A percentile compares a stretch with the other conserved stretches of the same genome.
Evolutionary conservation across 2,113 vertebrate genomes (phyloP).

Genomic region (Pipra filicauda): DNA sequence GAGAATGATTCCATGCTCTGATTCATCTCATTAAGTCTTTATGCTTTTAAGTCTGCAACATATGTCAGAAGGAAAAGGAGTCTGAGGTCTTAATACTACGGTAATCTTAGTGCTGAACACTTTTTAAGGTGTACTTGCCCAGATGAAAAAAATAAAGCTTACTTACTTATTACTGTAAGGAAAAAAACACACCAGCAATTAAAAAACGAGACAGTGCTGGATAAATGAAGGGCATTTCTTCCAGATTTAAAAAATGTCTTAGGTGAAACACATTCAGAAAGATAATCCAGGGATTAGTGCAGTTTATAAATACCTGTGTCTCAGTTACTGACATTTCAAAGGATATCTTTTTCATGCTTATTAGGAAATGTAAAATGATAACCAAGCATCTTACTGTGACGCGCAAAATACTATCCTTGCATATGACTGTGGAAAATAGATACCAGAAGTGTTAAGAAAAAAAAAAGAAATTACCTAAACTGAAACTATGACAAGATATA

Average conservation of each 20-base stretch:
- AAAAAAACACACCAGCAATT: neutral
- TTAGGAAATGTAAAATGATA: neutral
- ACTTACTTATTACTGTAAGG: neutral
- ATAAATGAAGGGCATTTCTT: neutral
- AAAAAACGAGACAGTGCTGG: accelerated
- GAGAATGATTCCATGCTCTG: neutral
- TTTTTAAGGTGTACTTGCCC: neutral
- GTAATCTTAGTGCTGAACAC: neutral
- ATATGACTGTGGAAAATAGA: neutral
- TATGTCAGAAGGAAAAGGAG: neutral
- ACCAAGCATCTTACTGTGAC: neutral
- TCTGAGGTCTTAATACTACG: neutral
- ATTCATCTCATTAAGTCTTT: neutral
- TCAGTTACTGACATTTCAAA: neutral
- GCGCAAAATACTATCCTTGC: neutral
- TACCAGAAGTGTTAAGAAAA: neutral
- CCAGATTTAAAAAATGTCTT: neutral
- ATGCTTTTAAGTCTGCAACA: neutral
- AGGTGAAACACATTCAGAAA: neutral
- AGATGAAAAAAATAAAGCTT: neutral
- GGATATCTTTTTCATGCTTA: neutral
- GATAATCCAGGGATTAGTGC: neutral
- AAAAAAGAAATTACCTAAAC: neutral
- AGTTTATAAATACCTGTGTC: neutral
- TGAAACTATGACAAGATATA: neutral